Conservation (phyloP, 2,113 vertebrate species). For the Ceratotherium simum region DNA sequence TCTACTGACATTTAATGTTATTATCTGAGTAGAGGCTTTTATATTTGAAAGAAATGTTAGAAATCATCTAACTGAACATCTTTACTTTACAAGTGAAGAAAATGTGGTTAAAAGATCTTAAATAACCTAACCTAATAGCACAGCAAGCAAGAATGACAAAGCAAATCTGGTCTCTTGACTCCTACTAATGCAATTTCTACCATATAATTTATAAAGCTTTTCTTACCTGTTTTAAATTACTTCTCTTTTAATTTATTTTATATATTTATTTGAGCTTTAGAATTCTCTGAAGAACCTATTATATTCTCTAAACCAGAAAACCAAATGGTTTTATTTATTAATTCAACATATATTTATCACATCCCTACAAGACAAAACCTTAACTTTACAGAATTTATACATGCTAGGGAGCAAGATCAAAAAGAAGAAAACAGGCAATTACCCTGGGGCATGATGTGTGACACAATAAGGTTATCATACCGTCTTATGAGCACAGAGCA, state of each 20-base stretch:
- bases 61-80: background rate
- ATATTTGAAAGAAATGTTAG: background rate
- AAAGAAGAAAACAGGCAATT: background rate
- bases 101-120: background rate
- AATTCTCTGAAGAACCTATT: background rate
- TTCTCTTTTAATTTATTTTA: background rate
- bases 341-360: background rate
- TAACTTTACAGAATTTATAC: background rate
- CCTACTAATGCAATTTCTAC: background rate
- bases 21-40: constrained; percentile 39
- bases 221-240: background rate
- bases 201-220: constrained; percentile 19
- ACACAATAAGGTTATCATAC: background rate
- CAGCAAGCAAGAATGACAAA: background rate
- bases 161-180: background rate
- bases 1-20: background rate
- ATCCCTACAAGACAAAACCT: background rate
- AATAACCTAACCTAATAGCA: background rate
- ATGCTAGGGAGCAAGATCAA: background rate
- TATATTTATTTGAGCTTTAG: constrained; percentile 6
- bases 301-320: constrained; percentile 5
- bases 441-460: background rate
- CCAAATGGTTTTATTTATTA: background rate
- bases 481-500: background rate
- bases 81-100: background rate